Evolutionary conservation across 1,140 invertebrate species (phyloP), one percentile per base, ranked within the genome.

Genomic region (Cydia pomonella): DNA sequence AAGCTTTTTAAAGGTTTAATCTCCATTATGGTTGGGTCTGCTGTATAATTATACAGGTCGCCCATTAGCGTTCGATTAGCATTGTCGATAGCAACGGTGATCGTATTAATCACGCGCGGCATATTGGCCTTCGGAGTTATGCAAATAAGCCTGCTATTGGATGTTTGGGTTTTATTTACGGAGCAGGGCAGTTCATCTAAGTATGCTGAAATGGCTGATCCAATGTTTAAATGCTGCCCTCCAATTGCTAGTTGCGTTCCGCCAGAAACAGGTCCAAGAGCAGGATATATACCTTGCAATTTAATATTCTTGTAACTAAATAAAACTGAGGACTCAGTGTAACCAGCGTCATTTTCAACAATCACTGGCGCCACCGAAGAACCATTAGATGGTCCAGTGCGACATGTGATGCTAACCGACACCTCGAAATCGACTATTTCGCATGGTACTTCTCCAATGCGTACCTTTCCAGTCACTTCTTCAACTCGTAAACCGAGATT

Each of bases 211-310:
- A 98, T 97, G 76, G 95, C 95, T 38, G 97, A 98, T 4, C 99
- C 99, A 86, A 99, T 98, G 87, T 99, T 98, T 64, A 99, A 92
- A 93, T 98, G 97, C 79, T 96, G 95, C 18, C 99, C 99, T 78
- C 95, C 96, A 75, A 99, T 97, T 2, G 97, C 97, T 64, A 99
- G 91, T 80, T 97, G 95, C 0, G 98, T 99, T 1, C 99, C 99
- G 25, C 99, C 99, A 79, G 98, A 98, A 81, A 97, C 95, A 4
- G 99, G 99, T 0, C 99, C 99, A 63, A 97, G 94, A 0, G 95
- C 93, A 1, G 99, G 99, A 89, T 96, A 96, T 72, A 99, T 94
- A 6, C 96, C 96, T 64, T 95, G 95, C 62, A 99, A 89, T 84
- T 95, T 94, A 72, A 98, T 96, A 89, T 98, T 96, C 89, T 98